phyloP scores from a whole-genome alignment of 2,113 vertebrate species.

The Megaptera novaeangliae region DNA sequence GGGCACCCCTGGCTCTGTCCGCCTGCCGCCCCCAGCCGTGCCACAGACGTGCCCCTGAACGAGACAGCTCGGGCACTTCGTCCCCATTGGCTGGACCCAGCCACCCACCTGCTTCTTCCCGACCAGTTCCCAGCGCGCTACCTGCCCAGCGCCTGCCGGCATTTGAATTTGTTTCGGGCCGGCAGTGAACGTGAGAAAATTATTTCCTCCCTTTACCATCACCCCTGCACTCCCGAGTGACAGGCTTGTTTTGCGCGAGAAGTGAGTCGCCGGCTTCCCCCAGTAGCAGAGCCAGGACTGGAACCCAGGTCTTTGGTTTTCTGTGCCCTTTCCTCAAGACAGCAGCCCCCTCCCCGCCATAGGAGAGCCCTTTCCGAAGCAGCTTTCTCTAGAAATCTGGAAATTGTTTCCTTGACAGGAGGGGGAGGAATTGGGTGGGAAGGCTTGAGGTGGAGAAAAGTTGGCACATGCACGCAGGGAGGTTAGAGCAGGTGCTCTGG shows the following conservation, averaged over 20 bases:
- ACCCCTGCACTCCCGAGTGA: neutral
- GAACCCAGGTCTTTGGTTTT: neutral
- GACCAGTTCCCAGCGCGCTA: neutral
- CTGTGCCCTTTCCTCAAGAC: too few relatives aligned
- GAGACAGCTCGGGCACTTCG: neutral
- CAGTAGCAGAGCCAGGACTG: neutral
- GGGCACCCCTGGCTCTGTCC: too few relatives aligned
- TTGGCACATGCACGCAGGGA: neutral
- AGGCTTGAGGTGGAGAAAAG: neutral
- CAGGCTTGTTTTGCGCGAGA: neutral
- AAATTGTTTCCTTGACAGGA: neutral
- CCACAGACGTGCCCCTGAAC: neutral
- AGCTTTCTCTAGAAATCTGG: neutral
- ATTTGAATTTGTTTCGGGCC: neutral
- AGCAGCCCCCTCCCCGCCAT: neutral
- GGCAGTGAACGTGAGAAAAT: neutral
- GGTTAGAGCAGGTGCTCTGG: neutral
- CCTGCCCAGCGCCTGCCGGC: neutral
- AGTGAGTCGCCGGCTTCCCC: neutral
- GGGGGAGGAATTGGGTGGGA: neutral
- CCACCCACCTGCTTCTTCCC: neutral
- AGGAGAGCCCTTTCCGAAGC: neutral
- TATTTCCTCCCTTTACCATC: too few relatives aligned
- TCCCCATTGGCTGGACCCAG: neutral
- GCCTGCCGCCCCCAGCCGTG: too few relatives aligned